Evolutionary conservation across 2,113 vertebrate species (phyloP).

Genomic region (Melanocharis versteri): DNA sequence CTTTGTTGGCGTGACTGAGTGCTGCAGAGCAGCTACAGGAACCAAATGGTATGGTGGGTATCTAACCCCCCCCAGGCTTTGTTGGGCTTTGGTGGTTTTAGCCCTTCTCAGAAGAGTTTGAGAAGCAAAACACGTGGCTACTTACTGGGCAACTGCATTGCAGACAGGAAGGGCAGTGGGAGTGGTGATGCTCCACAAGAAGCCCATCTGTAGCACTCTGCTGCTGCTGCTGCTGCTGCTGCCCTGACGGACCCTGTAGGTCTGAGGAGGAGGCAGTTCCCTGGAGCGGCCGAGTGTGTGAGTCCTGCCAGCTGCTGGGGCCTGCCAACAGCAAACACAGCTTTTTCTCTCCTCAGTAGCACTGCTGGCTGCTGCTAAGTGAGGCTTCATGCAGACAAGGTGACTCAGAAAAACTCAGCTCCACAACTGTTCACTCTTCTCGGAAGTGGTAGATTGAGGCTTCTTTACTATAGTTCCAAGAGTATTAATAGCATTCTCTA

Average conservation of each 20-base stretch:
- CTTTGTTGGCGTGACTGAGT: neutral
- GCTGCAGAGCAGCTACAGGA: neutral
- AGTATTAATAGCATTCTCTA: neutral
- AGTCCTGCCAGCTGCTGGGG: neutral
- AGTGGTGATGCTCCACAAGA: neutral
- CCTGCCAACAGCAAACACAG: neutral
- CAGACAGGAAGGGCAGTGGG: neutral
- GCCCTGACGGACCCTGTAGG: rapidly evolving
- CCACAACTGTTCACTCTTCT: neutral
- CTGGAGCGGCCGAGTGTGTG: neutral
- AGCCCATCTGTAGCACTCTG: neutral
- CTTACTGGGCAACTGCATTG: neutral
- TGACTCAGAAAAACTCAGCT: neutral
- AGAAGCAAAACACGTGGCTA: neutral
- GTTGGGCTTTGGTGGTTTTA: neutral
- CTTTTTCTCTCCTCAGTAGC: neutral
- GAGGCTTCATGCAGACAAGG: neutral
- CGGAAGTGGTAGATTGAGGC: neutral
- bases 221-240: neutral
- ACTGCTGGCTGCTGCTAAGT: neutral
- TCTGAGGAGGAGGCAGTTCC: neutral
- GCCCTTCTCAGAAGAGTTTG: neutral
- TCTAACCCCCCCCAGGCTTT: neutral
- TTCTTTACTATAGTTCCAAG: neutral
- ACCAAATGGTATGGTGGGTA: neutral